Conservation (phyloP, 2,113 vertebrate species). For the Psettodes erumei region DNA sequence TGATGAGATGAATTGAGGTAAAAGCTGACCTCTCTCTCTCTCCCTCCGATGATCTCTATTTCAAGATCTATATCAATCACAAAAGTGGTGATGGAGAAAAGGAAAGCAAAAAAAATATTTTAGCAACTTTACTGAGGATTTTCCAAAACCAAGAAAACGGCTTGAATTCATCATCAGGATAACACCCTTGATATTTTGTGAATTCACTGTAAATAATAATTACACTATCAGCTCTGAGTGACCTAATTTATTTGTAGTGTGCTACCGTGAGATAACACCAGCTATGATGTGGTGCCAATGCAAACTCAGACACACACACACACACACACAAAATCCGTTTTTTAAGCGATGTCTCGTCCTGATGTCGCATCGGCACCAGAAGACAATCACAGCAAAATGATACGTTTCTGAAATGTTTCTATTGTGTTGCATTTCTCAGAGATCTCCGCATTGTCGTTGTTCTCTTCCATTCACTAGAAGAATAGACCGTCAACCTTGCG, state of each 20-base stretch:
- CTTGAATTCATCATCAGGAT: neutral
- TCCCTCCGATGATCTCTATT: conserved; percentile 7
- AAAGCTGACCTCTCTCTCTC: no score
- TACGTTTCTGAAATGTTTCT: conserved; percentile 24
- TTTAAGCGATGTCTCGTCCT: conserved; percentile 11
- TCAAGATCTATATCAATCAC: conserved; percentile 7
- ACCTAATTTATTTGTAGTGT: conserved; percentile 19
- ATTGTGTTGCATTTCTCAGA: conserved; percentile 41
- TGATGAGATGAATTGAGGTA: conserved; percentile 1
- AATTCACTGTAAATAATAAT: conserved; percentile 17
- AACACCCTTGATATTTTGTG: neutral
- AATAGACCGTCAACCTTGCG: conserved; percentile 49
- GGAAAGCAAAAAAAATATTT: neutral
- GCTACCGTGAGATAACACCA: conserved; percentile 5
- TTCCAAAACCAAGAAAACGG: neutral
- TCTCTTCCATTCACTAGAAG: conserved; percentile 54
- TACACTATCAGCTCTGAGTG: neutral
- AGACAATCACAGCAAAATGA: neutral
- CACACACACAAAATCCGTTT: neutral
- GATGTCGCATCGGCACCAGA: conserved; percentile 27
- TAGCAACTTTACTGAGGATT: neutral
- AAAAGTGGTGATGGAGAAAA: neutral
- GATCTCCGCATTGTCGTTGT: conserved; percentile 42
- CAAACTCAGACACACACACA: neutral
- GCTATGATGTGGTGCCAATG: neutral